Percentiles rank a stretch among this genome's conserved stretches.
Evolutionary conservation across 2,113 vertebrate species (phyloP).

Genomic region (Dermatemys mawii): DNA sequence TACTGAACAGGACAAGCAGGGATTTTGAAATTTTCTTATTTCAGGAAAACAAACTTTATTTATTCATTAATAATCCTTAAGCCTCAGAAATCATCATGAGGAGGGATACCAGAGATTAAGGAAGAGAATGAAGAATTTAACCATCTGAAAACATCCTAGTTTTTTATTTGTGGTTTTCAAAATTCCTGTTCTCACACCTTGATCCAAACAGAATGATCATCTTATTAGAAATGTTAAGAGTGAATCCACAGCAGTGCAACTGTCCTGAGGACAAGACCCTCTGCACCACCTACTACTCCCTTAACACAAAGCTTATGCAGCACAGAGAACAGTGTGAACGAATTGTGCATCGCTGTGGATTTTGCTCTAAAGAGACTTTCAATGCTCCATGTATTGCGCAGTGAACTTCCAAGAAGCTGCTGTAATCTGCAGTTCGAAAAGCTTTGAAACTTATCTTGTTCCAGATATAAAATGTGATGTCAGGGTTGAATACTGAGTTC

Average conservation of each 20-base stretch:
- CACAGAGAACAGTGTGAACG: not conserved
- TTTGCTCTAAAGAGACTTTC: not conserved
- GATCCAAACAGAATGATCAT: not conserved
- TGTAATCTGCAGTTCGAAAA: constrained; percentile 5
- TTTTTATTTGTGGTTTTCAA: not conserved
- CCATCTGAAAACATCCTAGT: not conserved
- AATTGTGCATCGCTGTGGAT: not conserved
- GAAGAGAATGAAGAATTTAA: not conserved
- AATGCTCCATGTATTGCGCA: not conserved
- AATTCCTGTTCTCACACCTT: not conserved
- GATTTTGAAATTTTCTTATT: not conserved
- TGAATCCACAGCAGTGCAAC: not conserved
- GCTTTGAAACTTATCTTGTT: constrained; percentile 2
- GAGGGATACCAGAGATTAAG: not conserved
- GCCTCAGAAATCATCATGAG: not conserved
- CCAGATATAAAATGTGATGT: not conserved
- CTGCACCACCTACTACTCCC: not conserved
- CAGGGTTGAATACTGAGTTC: not conserved
- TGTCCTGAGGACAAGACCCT: not conserved
- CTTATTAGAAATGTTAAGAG: not conserved
- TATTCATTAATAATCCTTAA: not conserved
- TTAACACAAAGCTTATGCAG: not conserved
- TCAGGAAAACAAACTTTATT: not conserved
- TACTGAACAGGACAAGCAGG: not conserved
- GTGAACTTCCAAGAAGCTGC: not conserved